phyloP scores from a whole-genome alignment of 2,797 vertebrate species.

The Platalea minor region DNA sequence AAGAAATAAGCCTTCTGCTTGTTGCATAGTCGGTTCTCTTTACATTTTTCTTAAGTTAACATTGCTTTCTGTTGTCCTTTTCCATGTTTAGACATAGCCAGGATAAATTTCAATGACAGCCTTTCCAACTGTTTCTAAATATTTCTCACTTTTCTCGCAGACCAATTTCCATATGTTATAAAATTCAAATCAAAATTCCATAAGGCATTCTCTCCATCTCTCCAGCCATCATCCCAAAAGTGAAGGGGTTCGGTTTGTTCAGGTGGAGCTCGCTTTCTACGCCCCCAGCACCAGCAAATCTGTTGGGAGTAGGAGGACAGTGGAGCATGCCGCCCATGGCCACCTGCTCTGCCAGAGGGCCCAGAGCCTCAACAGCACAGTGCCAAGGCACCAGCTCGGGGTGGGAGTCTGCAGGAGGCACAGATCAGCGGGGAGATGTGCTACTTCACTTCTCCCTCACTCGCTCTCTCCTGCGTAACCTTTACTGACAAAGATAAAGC shows the following conservation, averaged over 20 bases:
- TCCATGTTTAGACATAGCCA: constrained; percentile 67
- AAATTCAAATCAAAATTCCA: not conserved
- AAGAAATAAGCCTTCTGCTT: constrained; percentile 72
- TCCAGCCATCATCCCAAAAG: not conserved
- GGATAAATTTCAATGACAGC: constrained; percentile 67
- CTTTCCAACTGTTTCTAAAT: constrained; percentile 68
- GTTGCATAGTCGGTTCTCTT: constrained; percentile 60
- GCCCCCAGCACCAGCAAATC: not conserved
- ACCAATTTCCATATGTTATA: constrained; percentile 54
- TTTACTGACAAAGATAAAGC: not conserved
- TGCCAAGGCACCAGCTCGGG: not conserved
- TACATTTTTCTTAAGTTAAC: constrained; percentile 65
- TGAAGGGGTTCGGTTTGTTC: not conserved
- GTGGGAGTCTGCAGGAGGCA: not conserved
- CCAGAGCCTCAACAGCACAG: not conserved
- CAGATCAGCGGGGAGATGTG: not conserved
- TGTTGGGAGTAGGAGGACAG: constrained; percentile 1
- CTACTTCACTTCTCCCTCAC: not conserved
- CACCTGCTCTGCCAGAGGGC: constrained; percentile 47
- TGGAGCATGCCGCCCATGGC: constrained; percentile 5
- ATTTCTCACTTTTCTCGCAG: constrained; percentile 51
- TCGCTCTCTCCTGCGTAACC: not conserved
- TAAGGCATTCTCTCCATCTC: not conserved
- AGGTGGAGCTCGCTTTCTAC: not conserved
- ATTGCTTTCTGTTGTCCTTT: constrained; percentile 71